Conservation (phyloP, 2,797 vertebrate genomes). For the Eulemur mongoz region DNA sequence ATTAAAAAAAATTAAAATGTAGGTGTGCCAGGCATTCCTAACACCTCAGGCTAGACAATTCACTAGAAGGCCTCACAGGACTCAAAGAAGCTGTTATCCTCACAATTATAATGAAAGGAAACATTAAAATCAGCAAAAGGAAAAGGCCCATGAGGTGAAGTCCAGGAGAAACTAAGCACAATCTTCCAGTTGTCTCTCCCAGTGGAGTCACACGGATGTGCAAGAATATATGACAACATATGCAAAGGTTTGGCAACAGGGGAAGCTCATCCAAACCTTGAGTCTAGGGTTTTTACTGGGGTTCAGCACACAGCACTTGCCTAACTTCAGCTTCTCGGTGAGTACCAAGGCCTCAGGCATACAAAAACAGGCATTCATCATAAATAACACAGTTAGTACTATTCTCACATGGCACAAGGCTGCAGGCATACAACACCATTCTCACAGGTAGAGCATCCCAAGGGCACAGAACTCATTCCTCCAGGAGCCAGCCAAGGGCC, state of each 20-base stretch:
- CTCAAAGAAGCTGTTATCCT: neutral
- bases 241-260: neutral
- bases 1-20: neutral
- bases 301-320: neutral
- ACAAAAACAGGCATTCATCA: neutral
- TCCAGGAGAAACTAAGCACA: neutral
- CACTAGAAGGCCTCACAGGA: neutral
- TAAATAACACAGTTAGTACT: neutral
- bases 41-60: neutral
- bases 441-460: neutral
- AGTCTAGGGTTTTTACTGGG: neutral
- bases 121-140: neutral
- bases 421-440: neutral
- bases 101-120: neutral
- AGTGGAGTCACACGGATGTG: neutral
- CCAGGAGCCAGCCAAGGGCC: neutral
- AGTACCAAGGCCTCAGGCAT: neutral
- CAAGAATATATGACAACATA: neutral
- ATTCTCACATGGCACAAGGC: neutral
- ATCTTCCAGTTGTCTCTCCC: neutral
- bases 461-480: neutral
- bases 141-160: neutral
- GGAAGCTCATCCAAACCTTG: neutral
- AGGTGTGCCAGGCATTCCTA: neutral
- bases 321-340: neutral